These are phyloP conservation scores for Eilema caniola DNA, from an alignment of 2,888 invertebrate genomes.

Conservation along the genomic window DNA sequence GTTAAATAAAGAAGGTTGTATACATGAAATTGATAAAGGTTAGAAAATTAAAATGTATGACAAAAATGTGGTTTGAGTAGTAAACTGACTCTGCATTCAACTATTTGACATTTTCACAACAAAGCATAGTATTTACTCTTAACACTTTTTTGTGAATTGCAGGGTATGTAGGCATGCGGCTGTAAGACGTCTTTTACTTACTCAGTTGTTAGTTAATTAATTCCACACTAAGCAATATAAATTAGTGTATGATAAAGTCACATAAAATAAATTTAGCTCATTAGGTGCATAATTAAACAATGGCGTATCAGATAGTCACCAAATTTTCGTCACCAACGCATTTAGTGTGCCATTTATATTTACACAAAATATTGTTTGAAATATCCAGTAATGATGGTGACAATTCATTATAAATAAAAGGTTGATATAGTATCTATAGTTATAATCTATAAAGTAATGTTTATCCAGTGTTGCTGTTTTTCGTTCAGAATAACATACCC, in stretches of 20 bases:
- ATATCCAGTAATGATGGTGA: slow-evolving; percentile 31
- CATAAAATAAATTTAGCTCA: slow-evolving; percentile 27
- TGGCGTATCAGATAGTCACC: slow-evolving; percentile 31
- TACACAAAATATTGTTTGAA: slow-evolving; percentile 29
- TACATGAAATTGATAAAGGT: slow-evolving; percentile 49
- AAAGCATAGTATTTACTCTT: slow-evolving; percentile 11
- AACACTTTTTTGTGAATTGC: slow-evolving; percentile 42
- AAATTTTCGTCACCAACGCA: slow-evolving; percentile 33
- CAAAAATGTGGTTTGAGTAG: slow-evolving; percentile 33
- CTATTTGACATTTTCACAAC: slow-evolving; percentile 12
- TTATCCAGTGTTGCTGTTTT: slow-evolving; percentile 62
- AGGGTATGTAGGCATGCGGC: slow-evolving; percentile 63
- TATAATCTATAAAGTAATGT: slow-evolving; percentile 56
- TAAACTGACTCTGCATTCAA: slow-evolving; percentile 36
- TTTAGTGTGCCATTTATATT: slow-evolving; percentile 42
- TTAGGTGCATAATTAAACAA: slow-evolving; percentile 37
- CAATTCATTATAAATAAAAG: slow-evolving; percentile 48
- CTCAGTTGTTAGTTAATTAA: slow-evolving; percentile 35
- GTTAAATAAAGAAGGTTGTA: slow-evolving; percentile 65
- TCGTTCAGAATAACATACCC: slow-evolving; percentile 60
- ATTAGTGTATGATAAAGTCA: slow-evolving; percentile 37
- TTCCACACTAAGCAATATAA: slow-evolving; percentile 16
- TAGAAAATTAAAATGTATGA: slow-evolving; percentile 43
- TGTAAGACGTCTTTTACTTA: slow-evolving; percentile 51
- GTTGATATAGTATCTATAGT: slow-evolving; percentile 51